phyloP scores from a whole-genome alignment of 2,797 vertebrate species.

The Gastrophryne carolinensis region DNA sequence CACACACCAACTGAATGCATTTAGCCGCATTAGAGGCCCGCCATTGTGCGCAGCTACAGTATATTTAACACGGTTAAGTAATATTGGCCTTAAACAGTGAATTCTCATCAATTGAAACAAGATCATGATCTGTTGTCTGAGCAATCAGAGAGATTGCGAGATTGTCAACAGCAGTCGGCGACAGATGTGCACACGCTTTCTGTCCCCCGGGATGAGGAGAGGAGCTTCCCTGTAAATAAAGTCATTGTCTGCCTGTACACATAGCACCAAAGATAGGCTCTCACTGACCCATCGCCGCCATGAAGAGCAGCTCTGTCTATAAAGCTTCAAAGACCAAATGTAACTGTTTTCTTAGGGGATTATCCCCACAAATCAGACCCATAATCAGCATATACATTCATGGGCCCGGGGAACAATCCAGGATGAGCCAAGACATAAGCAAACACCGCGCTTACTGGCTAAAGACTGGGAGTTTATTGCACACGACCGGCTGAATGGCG shows the following conservation, averaged over 20 bases:
- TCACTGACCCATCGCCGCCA: constrained; percentile 51
- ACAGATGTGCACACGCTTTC: constrained; percentile 48
- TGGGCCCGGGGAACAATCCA: constrained; percentile 48
- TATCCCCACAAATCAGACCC: constrained; percentile 46
- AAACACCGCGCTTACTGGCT: constrained; percentile 32
- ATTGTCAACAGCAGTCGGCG: constrained; percentile 43
- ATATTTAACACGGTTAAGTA: constrained; percentile 37
- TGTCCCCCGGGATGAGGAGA: constrained; percentile 23
- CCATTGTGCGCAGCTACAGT: constrained; percentile 13
- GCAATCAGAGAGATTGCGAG: constrained; percentile 46
- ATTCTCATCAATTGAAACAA: constrained; percentile 46
- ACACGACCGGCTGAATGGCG: constrained; percentile 37
- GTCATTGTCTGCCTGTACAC: constrained; percentile 51
- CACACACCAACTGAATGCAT: constrained; percentile 12
- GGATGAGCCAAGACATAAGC: constrained; percentile 29
- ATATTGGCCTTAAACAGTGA: constrained; percentile 11
- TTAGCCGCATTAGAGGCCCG: constrained; percentile 4
- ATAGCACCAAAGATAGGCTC: constrained; percentile 39
- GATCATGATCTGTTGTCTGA: constrained; percentile 48
- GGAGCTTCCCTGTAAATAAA: constrained; percentile 45
- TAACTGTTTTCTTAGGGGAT: constrained; percentile 53
- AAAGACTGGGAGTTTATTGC: constrained; percentile 30
- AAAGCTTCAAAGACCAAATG: constrained; percentile 50
- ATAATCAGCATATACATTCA: constrained; percentile 53
- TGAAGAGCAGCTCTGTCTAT: constrained; percentile 47